Conservation (phyloP, 2,888 invertebrate species). For the Drosophila putrida region DNA sequence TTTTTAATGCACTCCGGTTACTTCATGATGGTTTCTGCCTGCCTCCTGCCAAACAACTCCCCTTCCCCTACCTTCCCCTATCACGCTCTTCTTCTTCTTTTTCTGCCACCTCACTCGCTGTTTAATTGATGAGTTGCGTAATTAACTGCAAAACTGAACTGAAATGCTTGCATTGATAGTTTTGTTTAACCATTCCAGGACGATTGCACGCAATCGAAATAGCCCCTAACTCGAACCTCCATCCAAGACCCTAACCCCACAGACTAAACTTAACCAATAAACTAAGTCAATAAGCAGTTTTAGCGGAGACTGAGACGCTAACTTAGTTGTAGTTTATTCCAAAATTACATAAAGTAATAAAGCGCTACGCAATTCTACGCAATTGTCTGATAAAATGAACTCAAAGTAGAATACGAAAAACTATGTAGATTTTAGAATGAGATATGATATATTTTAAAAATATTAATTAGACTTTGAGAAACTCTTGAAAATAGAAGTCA, state of each 20-base stretch:
- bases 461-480: too few relatives aligned
- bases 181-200: conserved; percentile 51
- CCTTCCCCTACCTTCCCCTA: background rate
- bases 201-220: conserved; percentile 47
- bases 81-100: background rate
- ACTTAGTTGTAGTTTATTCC: background rate
- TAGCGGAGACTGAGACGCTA: background rate
- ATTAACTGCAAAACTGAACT: conserved; percentile 81
- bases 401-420: background rate
- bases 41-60: background rate
- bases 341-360: background rate
- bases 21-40: conserved; percentile 9
- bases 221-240: background rate
- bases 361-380: background rate
- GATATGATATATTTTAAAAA: too few relatives aligned
- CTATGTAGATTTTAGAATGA: background rate
- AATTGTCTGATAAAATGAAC: background rate
- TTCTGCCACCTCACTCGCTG: conserved; percentile 10
- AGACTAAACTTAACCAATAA: conserved; percentile 8
- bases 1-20: conserved; percentile 72
- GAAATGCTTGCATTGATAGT: conserved; percentile 63
- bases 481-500: too few relatives aligned
- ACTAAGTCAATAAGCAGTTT: conserved; percentile 36
- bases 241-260: background rate
- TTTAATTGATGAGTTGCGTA: conserved; percentile 83